These are phyloP conservation scores for Eriosoma lanigerum DNA, from an alignment of 1,140 invertebrate species.

Conservation along the genomic window DNA sequence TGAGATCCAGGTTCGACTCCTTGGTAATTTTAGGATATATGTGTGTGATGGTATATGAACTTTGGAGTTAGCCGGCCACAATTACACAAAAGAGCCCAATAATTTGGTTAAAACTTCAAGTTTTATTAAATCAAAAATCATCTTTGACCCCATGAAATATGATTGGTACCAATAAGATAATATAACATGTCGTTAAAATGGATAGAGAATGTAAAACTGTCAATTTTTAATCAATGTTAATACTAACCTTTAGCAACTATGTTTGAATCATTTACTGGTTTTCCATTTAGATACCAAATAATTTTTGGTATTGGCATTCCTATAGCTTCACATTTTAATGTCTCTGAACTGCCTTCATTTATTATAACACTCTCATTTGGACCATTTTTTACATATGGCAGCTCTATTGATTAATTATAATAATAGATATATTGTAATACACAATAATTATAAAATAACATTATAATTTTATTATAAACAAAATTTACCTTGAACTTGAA, in stretches of 20 bases:
- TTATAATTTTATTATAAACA: background rate
- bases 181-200: too few relatives aligned
- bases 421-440: background rate
- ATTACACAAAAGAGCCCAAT: too few relatives aligned
- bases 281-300: conserved; percentile 83
- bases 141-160: too few relatives aligned
- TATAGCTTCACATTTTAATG: conserved; percentile 67
- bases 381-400: conserved; percentile 64
- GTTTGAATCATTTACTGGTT: conserved; percentile 64
- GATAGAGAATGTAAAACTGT: too few relatives aligned
- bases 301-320: conserved; percentile 73
- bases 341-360: conserved; percentile 67
- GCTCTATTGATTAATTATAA: conserved; percentile 58
- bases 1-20: too few relatives aligned
- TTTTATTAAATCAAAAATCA: too few relatives aligned
- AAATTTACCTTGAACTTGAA: conserved; percentile 59
- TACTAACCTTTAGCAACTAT: conserved; percentile 59
- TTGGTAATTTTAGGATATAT: too few relatives aligned
- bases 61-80: too few relatives aligned
- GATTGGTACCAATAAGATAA: too few relatives aligned
- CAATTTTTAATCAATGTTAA: background rate
- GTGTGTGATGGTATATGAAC: too few relatives aligned
- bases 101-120: too few relatives aligned
- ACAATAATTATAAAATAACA: too few relatives aligned
- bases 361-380: conserved; percentile 62